A percentile compares a stretch with the other conserved stretches of the same genome.
Conservation (phyloP, 2,888 invertebrate genomes). For the Leptopterna dolabrata region DNA sequence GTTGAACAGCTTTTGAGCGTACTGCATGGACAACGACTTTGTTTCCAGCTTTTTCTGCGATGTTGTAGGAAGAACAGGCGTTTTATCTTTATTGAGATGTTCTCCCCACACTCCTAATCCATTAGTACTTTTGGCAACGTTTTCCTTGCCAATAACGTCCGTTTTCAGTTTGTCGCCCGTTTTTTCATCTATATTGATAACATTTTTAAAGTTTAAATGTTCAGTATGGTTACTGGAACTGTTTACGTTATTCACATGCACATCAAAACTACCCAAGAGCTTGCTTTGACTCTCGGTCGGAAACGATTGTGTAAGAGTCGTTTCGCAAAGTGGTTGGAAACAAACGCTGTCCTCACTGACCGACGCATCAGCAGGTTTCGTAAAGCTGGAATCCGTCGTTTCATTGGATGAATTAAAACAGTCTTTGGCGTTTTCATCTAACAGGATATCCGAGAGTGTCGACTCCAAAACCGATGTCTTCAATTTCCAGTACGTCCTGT, state of each 20-base stretch:
- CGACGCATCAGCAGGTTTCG: constrained; percentile 8
- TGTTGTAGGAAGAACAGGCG: not conserved
- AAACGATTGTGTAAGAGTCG: constrained; percentile 4
- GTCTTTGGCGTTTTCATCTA: constrained; percentile 65
- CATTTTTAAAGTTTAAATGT: constrained; percentile 24
- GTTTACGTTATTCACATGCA: not conserved
- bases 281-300: not conserved
- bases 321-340: constrained; percentile 51
- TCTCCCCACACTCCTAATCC: constrained; percentile 56
- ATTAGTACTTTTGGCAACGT: not conserved
- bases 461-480: constrained; percentile 81
- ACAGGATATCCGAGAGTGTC: constrained; percentile 66
- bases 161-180: not conserved
- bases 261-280: not conserved
- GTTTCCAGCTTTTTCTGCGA: constrained; percentile 65
- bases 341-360: constrained; percentile 55
- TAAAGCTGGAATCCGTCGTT: constrained; percentile 12
- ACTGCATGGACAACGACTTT: constrained; percentile 68
- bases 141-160: constrained; percentile 29
- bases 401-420: constrained; percentile 58
- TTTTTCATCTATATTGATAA: not conserved
- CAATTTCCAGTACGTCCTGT: constrained; percentile 83
- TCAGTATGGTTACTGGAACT: not conserved
- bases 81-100: constrained; percentile 56
- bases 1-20: constrained; percentile 78